These are phyloP conservation scores for Linnaemya vulpina DNA, from an alignment of 2,888 invertebrate species.

Conservation along the genomic window DNA sequence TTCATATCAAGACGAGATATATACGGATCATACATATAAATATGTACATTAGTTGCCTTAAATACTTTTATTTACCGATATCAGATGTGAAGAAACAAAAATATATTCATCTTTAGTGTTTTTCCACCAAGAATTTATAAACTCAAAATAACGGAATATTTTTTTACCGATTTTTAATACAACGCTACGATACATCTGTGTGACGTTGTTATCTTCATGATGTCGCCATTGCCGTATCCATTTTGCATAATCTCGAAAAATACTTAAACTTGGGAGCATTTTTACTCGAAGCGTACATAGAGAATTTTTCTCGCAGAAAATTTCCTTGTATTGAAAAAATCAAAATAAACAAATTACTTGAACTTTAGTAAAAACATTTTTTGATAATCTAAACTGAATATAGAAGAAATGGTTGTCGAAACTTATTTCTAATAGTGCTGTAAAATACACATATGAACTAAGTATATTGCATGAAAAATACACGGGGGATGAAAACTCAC, in stretches of 20 bases:
- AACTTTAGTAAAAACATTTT: background rate
- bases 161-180: too few species aligned
- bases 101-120: too few species aligned
- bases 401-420: background rate
- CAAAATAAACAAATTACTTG: conserved; percentile 57
- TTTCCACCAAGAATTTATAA: too few species aligned
- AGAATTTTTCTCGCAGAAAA: conserved; percentile 59
- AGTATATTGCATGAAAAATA: background rate
- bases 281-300: conserved; percentile 56
- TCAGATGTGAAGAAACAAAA: too few species aligned
- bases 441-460: background rate
- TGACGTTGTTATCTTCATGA: background rate
- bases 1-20: too few species aligned
- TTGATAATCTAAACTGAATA: background rate
- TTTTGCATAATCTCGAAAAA: background rate
- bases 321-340: conserved; percentile 5
- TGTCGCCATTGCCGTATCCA: too few species aligned
- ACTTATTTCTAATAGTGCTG: background rate
- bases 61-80: too few species aligned
- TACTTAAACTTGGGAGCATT: conserved; percentile 42
- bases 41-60: too few species aligned
- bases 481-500: background rate
- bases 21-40: too few species aligned
- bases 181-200: background rate
- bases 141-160: too few species aligned